These are phyloP conservation scores for Cotesia chilonis DNA, from an alignment of 1,140 invertebrate species.

Conservation along the genomic window DNA sequence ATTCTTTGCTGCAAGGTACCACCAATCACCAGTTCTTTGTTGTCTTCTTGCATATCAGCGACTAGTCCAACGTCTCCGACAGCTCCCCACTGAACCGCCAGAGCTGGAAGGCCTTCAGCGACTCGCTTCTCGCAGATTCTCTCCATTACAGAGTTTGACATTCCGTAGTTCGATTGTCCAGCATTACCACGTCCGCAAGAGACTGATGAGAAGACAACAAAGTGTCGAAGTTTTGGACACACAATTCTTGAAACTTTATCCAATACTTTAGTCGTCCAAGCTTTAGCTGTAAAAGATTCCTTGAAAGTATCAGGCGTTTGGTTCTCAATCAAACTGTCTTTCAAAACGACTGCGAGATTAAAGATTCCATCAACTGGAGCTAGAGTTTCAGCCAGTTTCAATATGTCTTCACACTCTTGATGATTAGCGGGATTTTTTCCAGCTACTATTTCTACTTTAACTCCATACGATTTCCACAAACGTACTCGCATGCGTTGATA, in stretches of 20 bases:
- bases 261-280: conserved; percentile 62
- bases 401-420: conserved; percentile 66
- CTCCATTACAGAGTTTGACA: conserved; percentile 71
- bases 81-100: conserved; percentile 71
- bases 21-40: conserved; percentile 68
- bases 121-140: conserved; percentile 67
- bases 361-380: conserved; percentile 81
- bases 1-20: conserved; percentile 77
- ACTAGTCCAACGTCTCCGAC: conserved; percentile 70
- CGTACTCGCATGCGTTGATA: conserved; percentile 71
- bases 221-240: conserved; percentile 66
- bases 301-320: conserved; percentile 66
- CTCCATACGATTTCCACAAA: conserved; percentile 68
- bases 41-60: conserved; percentile 73
- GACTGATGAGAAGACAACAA: conserved; percentile 79
- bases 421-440: conserved; percentile 63
- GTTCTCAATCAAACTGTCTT: conserved; percentile 66
- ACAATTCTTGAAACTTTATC: conserved; percentile 65
- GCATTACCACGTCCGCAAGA: conserved; percentile 80
- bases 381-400: conserved; percentile 68
- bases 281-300: conserved; percentile 65
- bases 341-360: conserved; percentile 76
- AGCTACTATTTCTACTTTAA: conserved; percentile 63
- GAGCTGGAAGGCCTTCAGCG: conserved; percentile 64
- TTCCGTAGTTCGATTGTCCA: conserved; percentile 82